phyloP scores from a whole-genome alignment of 2,113 vertebrate species.

The Erpornis zantholeuca region DNA sequence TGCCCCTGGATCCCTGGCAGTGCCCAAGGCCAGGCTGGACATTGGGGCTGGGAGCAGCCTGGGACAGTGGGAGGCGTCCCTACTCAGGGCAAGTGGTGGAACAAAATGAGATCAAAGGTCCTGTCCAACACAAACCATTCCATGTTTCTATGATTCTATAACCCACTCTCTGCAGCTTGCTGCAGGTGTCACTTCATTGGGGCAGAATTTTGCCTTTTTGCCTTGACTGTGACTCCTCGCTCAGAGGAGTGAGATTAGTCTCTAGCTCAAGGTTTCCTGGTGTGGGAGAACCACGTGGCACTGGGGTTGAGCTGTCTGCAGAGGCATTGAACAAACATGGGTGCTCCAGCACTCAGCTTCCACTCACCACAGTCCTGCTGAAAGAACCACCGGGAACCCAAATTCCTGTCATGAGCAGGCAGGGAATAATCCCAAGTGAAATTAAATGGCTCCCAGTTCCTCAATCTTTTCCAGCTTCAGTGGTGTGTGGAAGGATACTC shows the following conservation, averaged over 20 bases:
- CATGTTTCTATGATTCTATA: no score
- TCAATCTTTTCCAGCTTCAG: background rate
- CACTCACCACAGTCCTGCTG: background rate
- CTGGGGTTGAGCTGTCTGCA: background rate
- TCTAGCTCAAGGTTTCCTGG: background rate
- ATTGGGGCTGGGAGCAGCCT: background rate
- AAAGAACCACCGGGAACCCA: background rate
- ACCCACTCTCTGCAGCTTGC: background rate
- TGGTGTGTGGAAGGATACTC: background rate
- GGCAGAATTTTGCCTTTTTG: background rate
- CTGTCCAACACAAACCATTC: background rate
- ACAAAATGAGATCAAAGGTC: background rate
- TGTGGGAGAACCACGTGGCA: accelerated
- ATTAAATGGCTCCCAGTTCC: background rate
- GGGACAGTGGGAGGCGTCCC: background rate
- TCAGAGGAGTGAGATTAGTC: background rate
- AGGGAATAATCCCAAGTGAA: background rate
- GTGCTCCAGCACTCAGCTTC: background rate
- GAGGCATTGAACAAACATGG: background rate
- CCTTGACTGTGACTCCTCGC: background rate
- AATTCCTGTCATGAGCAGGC: background rate
- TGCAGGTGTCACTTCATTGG: accelerated
- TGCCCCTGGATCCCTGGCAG: background rate
- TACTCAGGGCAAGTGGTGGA: no score
- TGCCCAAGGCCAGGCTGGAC: background rate